Conservation (phyloP, 2,797 vertebrate genomes). For the Lindbergichthys nudifrons region DNA sequence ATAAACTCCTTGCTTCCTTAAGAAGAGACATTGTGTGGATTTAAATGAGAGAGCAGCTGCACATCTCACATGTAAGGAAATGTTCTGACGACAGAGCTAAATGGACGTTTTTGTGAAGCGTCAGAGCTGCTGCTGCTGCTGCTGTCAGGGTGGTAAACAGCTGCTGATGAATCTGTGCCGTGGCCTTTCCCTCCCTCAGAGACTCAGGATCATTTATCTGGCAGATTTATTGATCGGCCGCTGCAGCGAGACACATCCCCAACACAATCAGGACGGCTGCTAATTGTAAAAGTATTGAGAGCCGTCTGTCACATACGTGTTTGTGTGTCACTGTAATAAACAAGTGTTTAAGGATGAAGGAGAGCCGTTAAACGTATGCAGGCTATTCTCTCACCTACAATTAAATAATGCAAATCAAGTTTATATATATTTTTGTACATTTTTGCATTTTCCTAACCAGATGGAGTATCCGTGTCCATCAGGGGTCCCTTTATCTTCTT, state of each 20-base stretch:
- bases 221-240: slow-evolving; percentile 78
- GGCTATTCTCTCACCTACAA: background rate
- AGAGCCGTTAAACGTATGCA: background rate
- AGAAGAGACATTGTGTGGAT: background rate
- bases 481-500: background rate
- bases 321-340: slow-evolving; percentile 24
- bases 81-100: slow-evolving; percentile 33
- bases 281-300: slow-evolving; percentile 72
- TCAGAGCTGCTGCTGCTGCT: slow-evolving; percentile 47
- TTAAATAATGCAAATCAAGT: background rate
- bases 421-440: background rate
- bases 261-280: slow-evolving; percentile 61
- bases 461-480: background rate
- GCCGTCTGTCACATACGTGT: background rate
- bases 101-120: slow-evolving; percentile 46
- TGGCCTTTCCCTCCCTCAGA: slow-evolving; percentile 77
- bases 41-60: slow-evolving; percentile 1
- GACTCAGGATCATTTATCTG: slow-evolving; percentile 74
- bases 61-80: slow-evolving; percentile 38
- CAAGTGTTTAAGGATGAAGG: slow-evolving; percentile 4
- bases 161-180: slow-evolving; percentile 78
- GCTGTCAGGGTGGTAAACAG: slow-evolving; percentile 1
- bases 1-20: background rate
- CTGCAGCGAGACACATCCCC: slow-evolving; percentile 21
- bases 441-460: background rate